A percentile compares a stretch with the other conserved stretches of the same genome.
phyloP scores from a whole-genome alignment of 1,140 invertebrate species.

The Drosophila navojoa region DNA sequence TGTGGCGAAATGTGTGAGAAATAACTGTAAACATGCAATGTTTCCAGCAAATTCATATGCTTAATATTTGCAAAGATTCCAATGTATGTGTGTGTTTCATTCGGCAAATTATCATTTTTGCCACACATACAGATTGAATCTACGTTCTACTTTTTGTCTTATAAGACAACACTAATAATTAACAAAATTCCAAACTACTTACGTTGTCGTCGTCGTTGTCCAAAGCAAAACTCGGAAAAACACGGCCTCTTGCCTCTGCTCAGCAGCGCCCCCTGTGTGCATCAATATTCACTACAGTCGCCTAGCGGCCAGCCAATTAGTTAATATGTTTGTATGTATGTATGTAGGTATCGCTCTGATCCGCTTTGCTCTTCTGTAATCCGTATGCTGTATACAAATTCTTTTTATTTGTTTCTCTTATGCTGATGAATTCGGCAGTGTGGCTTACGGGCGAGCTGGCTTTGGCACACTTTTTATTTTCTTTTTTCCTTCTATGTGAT shows the following conservation, averaged over 20 bases:
- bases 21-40: constrained; percentile 48
- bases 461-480: constrained; percentile 54
- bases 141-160: constrained; percentile 7
- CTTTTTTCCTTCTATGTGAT: not conserved
- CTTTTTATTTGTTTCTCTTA: constrained; percentile 41
- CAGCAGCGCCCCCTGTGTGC: constrained; percentile 47
- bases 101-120: constrained; percentile 16
- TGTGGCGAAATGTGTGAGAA: constrained; percentile 28
- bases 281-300: constrained; percentile 46
- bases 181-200: constrained; percentile 69
- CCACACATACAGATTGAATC: constrained; percentile 30
- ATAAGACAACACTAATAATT: constrained; percentile 38
- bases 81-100: constrained; percentile 1
- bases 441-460: constrained; percentile 47
- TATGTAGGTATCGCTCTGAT: constrained; percentile 16
- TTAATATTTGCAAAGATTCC: not conserved
- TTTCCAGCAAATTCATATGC: constrained; percentile 17
- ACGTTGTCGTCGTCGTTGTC: constrained; percentile 80
- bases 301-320: constrained; percentile 35
- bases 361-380: constrained; percentile 36
- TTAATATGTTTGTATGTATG: constrained; percentile 5
- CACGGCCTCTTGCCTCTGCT: constrained; percentile 48
- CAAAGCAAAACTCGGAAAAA: constrained; percentile 66
- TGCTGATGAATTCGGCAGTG: constrained; percentile 22
- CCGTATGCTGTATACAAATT: constrained; percentile 33